Conservation (phyloP, 2,888 invertebrate genomes). For the Drosophila kuntzei region DNA sequence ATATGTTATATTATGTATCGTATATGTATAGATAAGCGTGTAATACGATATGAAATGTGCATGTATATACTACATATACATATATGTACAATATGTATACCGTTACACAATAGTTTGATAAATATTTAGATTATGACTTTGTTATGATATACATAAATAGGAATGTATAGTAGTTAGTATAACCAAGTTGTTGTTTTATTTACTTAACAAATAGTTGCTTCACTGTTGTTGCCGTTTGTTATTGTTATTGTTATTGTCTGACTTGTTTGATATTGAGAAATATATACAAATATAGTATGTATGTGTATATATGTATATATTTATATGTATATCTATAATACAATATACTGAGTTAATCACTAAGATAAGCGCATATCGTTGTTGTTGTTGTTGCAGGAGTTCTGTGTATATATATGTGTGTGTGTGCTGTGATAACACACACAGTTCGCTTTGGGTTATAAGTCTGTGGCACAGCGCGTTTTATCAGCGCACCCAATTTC, state of each 20-base stretch:
- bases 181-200: conserved; percentile 29
- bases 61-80: conserved; percentile 6
- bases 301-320: conserved; percentile 40
- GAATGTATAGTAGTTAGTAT: conserved; percentile 10
- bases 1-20: background rate
- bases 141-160: conserved; percentile 18
- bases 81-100: conserved; percentile 1
- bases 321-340: conserved; percentile 50
- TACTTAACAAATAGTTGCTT: conserved; percentile 21
- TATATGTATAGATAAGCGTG: conserved; percentile 39
- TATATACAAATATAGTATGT: conserved; percentile 12
- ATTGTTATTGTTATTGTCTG: conserved; percentile 18
- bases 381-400: conserved; percentile 15
- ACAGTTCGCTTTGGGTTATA: conserved; percentile 10
- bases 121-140: conserved; percentile 38
- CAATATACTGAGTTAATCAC: conserved; percentile 60
- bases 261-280: conserved; percentile 3
- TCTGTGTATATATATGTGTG: conserved; percentile 2
- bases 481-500: conserved; percentile 70
- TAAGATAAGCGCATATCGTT: conserved; percentile 59
- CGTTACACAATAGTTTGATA: conserved; percentile 22
- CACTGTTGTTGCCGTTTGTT: conserved; percentile 5
- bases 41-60: conserved; percentile 21
- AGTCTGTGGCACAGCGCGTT: conserved; percentile 46
- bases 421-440: conserved; percentile 27